Evolutionary conservation across 64 coral and sea anemone genomes (phyloP).

Genomic region (Montipora foliosa): DNA sequence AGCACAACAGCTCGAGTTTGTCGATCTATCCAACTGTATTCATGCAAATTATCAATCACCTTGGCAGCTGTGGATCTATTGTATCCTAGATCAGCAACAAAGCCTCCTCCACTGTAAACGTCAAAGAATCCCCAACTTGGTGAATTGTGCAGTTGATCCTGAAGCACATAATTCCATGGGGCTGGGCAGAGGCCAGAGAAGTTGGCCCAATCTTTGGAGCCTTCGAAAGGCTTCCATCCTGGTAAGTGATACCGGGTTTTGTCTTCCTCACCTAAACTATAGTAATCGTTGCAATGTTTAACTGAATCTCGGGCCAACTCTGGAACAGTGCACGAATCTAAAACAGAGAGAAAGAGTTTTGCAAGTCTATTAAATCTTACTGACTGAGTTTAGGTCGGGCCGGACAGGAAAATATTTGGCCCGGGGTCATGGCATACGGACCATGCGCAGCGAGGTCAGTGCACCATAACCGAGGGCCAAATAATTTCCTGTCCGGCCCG

Average conservation of each 20-base stretch:
- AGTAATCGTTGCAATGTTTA: no score
- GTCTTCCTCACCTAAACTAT: no score
- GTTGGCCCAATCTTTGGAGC: background rate
- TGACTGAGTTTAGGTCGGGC: constrained; percentile 37
- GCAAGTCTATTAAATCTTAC: no score
- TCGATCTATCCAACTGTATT: constrained; percentile 55
- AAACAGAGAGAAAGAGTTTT: no score
- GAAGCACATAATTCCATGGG: constrained; percentile 64
- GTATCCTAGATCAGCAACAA: constrained; percentile 67
- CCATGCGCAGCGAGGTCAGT: background rate
- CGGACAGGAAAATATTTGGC: constrained; percentile 2
- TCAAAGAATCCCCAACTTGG: constrained; percentile 54
- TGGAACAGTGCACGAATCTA: no score
- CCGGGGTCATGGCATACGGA: constrained; percentile 29
- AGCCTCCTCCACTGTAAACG: constrained; percentile 63
- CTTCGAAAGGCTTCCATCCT: no score
- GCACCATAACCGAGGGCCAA: no score
- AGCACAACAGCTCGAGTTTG: background rate
- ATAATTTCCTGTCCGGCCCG: no score
- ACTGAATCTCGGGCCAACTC: no score
- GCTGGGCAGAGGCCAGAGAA: constrained; percentile 50
- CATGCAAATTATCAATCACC: constrained; percentile 4
- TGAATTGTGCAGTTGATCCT: background rate
- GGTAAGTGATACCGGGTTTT: no score
- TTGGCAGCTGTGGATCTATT: background rate